Evolutionary conservation across 2,797 vertebrate species (phyloP), one percentile per base, ranked within the genome.

Genomic region (Neomorphus geoffroyi): DNA sequence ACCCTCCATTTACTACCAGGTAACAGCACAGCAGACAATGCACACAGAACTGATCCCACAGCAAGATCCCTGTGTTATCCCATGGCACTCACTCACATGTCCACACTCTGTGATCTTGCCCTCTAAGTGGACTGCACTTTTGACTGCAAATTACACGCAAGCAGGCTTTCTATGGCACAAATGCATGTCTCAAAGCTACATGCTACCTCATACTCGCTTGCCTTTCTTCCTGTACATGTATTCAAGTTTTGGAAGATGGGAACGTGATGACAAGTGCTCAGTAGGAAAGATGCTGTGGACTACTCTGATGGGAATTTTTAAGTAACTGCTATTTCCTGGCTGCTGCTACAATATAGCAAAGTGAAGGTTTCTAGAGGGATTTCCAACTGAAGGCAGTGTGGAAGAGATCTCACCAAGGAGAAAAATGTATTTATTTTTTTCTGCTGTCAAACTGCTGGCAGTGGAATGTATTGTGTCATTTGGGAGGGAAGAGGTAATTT

Each of bases 71-170:
- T 7, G 11, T 7, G 9, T 32, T 23, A 57, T 27, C 54, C 37
- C 27, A 3, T 0, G 4, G 39, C 48, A 15, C 2, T 4, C 12
- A 27, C 57, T 78, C 61, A 33, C n/a, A 6, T 1, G 0, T 10
- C 56, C 45, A 10, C 18, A 2, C 37, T 19, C 46, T 13, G 17
- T 3, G 15, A 28, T 10, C 30, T 15, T 0, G 13, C 39, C n/a
- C 56, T 67, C 35, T 17, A 3, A 0, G 0, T 72, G 41, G 41
- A 18, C 21, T 1, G 2, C 18, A 5, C 10, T 70, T 43, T 6
- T 3, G 18, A n/a, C 54, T 27, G 35, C 53, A 18, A 60, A 57
- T 23, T 0, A 8, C n/a, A 19, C 0, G 0, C 54, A 41, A 26
- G 21, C 39, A 30, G 35, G 28, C 28, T 73, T 61, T 32, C 37